Percentiles rank a stretch among this genome's conserved stretches.
phyloP scores from a whole-genome alignment of 2,797 vertebrate species.

The Atherinosoma microstoma region DNA sequence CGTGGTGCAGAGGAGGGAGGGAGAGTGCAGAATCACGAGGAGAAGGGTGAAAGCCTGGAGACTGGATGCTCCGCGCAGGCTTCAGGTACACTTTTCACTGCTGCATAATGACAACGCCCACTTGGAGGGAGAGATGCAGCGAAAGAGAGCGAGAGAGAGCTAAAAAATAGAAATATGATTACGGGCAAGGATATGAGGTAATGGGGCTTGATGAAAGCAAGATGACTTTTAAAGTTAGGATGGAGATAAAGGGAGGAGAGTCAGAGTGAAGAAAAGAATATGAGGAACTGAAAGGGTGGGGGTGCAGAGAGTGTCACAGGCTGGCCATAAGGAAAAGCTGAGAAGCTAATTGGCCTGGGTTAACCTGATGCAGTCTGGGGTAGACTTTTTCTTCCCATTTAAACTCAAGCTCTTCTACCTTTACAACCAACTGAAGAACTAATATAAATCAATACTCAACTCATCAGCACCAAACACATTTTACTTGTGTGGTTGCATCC shows the following conservation, averaged over 20 bases:
- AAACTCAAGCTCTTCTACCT: slow-evolving; percentile 9
- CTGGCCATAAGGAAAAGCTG: slow-evolving; percentile 34
- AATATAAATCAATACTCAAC: slow-evolving; percentile 39
- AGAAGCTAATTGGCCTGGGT: slow-evolving; percentile 33
- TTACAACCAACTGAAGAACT: slow-evolving; percentile 15
- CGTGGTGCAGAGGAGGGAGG: slow-evolving; percentile 43
- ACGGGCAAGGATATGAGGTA: slow-evolving; percentile 26
- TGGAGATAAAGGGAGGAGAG: slow-evolving; percentile 22
- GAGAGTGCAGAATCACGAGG: slow-evolving; percentile 18
- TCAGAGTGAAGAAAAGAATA: slow-evolving; percentile 23
- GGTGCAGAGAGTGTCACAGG: slow-evolving; percentile 46
- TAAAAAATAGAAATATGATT: slow-evolving; percentile 28
- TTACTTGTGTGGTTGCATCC: slow-evolving; percentile 1
- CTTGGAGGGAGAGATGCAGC: slow-evolving; percentile 3
- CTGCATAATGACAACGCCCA: slow-evolving; percentile 62
- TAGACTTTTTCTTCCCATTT: slow-evolving; percentile 16
- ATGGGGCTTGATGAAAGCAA: slow-evolving; percentile 10
- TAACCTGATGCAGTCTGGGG: slow-evolving; percentile 52
- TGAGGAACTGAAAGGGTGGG: slow-evolving; percentile 18
- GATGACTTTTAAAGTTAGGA: slow-evolving; percentile 27
- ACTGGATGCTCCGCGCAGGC: slow-evolving; percentile 29
- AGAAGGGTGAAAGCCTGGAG: slow-evolving; percentile 29
- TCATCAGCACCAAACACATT: slow-evolving; percentile 17
- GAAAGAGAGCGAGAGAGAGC: slow-evolving; percentile 8
- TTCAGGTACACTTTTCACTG: slow-evolving; percentile 49